Evolutionary conservation across 2,797 vertebrate species (phyloP), one percentile per base, ranked within the genome.

Genomic region (Sphaeramia orbicularis): DNA sequence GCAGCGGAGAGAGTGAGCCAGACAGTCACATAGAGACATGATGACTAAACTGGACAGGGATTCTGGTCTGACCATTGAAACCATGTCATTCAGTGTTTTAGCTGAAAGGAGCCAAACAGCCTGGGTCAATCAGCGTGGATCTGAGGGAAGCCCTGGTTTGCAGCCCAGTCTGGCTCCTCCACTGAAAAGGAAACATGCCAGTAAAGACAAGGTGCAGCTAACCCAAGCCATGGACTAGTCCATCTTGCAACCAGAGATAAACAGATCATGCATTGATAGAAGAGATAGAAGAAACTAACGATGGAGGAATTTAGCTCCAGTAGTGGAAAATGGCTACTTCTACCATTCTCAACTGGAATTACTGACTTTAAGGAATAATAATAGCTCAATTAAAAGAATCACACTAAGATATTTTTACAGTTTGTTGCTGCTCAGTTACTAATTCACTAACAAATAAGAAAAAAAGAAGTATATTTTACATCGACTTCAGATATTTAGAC

Each of bases 121-220:
- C 27, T 24, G 36, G 44, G n/a, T 55, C 44, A 41, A 32, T 64
- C 38, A 54, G 24, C 5, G 38, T 38, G 37, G 71, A 69, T 83
- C 50, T 74, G 50, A 76, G 64, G 54, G 47, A 76, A 84, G 69
- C 53, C 71, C 69, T 75, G 56, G 78, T 71, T 45, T 36, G 58
- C 44, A 68, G 64, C 78, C 63, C 32, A 61, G 74, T 48, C 66
- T 69, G 47, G 50, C 65, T 78, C 63, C 52, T 55, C 47, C 36
- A 54, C 40, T 71, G 75, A 73, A 42, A 62, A 73, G 74, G 40
- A 69, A 51, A 63, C 35, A 24, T 50, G 21, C 58, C 84, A 83
- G 32, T 15, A 71, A 48, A 48, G 49, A 67, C 44, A 65, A 76
- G 32, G 49, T 40, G 38, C 24, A 35, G 30, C 61, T 61, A 53